Percentiles rank a stretch among this genome's conserved stretches.
phyloP scores from a whole-genome alignment of 1,140 invertebrate species.

The Archegozetes longisetosus region DNA sequence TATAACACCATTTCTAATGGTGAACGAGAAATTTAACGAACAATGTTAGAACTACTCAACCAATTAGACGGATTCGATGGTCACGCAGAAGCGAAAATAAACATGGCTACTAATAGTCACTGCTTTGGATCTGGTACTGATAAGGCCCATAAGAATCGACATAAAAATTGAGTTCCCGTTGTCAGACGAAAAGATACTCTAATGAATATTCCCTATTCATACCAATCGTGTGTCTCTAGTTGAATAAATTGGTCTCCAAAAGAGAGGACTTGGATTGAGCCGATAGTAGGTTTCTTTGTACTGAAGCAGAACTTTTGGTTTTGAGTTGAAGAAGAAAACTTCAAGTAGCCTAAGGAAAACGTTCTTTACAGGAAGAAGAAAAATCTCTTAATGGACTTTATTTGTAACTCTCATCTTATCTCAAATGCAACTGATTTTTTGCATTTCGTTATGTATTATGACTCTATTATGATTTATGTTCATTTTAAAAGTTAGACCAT shows the following conservation, averaged over 20 bases:
- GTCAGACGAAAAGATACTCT: conserved; percentile 97
- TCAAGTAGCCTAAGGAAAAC: conserved; percentile 98
- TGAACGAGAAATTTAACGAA: conserved; percentile 97
- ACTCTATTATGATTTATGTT: too few species aligned
- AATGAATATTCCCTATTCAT: conserved; percentile 95
- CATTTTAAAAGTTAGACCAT: too few species aligned
- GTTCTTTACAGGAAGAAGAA: conserved; percentile 96
- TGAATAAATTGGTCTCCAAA: conserved; percentile 92
- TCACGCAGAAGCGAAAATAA: conserved; percentile 82
- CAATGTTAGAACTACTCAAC: conserved; percentile 97
- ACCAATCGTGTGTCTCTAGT: conserved; percentile 95
- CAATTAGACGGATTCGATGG: conserved; percentile 98
- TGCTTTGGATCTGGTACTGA: conserved; percentile 94
- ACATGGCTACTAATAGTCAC: conserved; percentile 99
- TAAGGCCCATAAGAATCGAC: conserved; percentile 95
- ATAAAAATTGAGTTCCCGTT: conserved; percentile 98
- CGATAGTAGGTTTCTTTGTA: conserved; percentile 89
- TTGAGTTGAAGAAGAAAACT: conserved; percentile 92
- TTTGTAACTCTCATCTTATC: too few species aligned
- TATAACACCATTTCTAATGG: conserved; percentile 99
- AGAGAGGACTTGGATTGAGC: conserved; percentile 99
- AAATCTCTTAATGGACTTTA: conserved; percentile 97
- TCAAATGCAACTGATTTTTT: too few species aligned
- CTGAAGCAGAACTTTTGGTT: conserved; percentile 95
- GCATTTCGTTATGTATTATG: too few species aligned